Conservation (phyloP, 2,113 vertebrate species). For the Montifringilla adamsi region DNA sequence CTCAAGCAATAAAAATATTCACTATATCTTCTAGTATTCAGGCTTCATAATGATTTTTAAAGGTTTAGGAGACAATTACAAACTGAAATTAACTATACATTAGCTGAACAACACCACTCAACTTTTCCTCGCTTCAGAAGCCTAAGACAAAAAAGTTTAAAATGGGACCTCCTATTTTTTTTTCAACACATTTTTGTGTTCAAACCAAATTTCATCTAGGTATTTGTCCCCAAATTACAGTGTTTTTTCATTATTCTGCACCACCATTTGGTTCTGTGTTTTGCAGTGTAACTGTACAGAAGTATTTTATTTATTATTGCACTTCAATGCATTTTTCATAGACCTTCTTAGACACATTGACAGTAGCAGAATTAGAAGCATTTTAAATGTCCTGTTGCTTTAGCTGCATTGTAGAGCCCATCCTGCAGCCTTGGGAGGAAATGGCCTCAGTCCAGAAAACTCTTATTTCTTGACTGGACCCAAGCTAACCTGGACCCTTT, state of each 20-base stretch:
- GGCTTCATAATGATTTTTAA: background rate
- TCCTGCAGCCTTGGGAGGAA: background rate
- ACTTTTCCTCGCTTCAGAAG: background rate
- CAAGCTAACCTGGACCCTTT: background rate
- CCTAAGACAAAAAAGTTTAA: background rate
- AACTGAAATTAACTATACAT: background rate
- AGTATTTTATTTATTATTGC: background rate
- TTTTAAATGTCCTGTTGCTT: background rate
- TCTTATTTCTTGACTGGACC: background rate
- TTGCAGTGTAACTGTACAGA: background rate
- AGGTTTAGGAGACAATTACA: background rate
- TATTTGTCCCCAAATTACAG: background rate
- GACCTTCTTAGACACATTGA: background rate
- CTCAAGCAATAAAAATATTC: background rate
- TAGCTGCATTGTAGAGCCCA: background rate
- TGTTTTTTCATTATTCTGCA: background rate
- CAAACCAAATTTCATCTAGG: background rate
- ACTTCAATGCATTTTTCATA: background rate
- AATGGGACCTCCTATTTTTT: background rate
- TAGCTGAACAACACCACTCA: background rate
- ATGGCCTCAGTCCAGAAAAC: background rate
- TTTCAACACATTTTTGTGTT: background rate
- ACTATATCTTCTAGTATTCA: background rate
- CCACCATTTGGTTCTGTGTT: background rate
- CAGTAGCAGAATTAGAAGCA: background rate